Conservation (phyloP, 2,888 invertebrate species). For the Blera fallax region DNA sequence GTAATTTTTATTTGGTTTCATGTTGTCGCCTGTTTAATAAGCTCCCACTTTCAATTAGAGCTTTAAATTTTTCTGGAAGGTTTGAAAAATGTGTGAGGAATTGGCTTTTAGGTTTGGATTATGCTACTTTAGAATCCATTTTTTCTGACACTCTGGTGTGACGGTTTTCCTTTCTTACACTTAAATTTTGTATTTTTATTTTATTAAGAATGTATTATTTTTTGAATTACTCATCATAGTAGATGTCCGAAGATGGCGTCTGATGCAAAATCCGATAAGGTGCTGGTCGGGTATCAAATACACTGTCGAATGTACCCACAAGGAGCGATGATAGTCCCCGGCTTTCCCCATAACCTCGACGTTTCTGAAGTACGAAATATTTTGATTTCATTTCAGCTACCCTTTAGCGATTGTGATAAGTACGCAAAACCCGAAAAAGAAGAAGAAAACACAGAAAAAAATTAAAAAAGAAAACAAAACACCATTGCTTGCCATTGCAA, state of each 20-base stretch:
- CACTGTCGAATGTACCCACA: constrained; percentile 97
- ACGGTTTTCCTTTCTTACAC: too few species aligned
- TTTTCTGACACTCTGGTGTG: too few species aligned
- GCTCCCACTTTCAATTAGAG: too few species aligned
- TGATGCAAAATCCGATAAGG: constrained; percentile 98
- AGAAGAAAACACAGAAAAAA: constrained; percentile 3
- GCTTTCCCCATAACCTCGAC: constrained; percentile 96
- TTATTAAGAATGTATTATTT: too few species aligned
- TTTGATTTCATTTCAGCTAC: constrained; percentile 85
- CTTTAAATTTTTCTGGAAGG: too few species aligned
- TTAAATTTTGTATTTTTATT: too few species aligned
- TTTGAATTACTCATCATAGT: constrained; percentile 92
- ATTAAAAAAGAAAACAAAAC: constrained; percentile 21
- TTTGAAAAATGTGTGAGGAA: too few species aligned
- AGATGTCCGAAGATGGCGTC: constrained; percentile 95
- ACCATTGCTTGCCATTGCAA: constrained; percentile 28
- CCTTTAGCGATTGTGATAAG: constrained; percentile 74
- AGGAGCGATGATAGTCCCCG: constrained; percentile 91
- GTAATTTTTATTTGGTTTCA: background rate
- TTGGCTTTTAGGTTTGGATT: too few species aligned
- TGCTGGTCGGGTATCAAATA: constrained; percentile 96
- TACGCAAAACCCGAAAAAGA: constrained; percentile 15
- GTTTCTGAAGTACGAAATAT: constrained; percentile 95
- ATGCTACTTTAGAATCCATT: too few species aligned
- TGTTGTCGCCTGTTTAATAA: background rate